Percentiles rank a stretch among this genome's conserved stretches.
Conservation (phyloP, 2,113 vertebrate genomes). For the Lonchura striata region DNA sequence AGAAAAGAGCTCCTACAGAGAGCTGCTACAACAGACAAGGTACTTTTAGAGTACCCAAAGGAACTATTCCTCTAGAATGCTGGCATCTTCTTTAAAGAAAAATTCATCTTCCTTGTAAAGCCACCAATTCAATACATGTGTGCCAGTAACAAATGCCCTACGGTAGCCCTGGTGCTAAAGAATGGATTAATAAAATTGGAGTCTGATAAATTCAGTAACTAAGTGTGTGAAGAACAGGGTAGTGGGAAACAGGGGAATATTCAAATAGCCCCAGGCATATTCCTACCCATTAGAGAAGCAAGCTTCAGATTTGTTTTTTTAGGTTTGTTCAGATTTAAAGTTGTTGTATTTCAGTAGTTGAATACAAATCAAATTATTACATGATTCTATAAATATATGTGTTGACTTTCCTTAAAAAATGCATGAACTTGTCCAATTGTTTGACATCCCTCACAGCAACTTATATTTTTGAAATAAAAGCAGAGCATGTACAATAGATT, state of each 20-base stretch:
- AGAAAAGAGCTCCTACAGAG: not conserved
- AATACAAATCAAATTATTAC: not conserved
- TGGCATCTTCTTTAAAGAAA: constrained; percentile 1
- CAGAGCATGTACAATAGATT: not conserved
- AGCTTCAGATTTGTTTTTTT: not conserved
- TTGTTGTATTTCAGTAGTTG: not conserved
- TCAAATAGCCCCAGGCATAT: not conserved
- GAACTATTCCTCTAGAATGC: not conserved
- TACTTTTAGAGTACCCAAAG: not conserved
- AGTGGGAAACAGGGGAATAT: not conserved
- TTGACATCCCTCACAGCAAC: not conserved
- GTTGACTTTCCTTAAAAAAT: not conserved
- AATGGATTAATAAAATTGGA: constrained; percentile 1
- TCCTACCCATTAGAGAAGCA: not conserved
- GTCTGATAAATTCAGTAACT: constrained; percentile 2
- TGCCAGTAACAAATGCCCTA: constrained; percentile 7
- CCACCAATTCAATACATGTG: not conserved
- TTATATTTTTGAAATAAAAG: not conserved
- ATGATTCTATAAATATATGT: not conserved
- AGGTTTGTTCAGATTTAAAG: not conserved
- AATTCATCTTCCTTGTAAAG: constrained; percentile 32
- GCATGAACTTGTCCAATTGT: not conserved
- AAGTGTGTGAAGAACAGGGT: not conserved
- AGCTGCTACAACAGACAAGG: constrained; percentile 18
- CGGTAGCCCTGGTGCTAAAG: not conserved